Evolutionary conservation across 1,140 invertebrate species (phyloP).

Genomic region (Ctenoplectra terminalis): DNA sequence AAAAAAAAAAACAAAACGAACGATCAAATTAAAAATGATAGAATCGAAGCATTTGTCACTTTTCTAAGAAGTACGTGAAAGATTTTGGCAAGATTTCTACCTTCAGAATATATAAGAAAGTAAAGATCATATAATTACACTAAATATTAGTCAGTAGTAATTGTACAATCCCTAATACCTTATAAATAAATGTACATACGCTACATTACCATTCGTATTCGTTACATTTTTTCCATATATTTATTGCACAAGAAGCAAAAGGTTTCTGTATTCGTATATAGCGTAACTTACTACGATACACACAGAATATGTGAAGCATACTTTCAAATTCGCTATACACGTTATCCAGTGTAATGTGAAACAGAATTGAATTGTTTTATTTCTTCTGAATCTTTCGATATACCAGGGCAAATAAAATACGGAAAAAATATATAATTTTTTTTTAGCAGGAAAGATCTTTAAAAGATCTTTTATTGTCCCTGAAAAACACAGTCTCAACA

Average conservation of each 20-base stretch:
- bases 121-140: conserved; percentile 51
- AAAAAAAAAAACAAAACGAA: not conserved
- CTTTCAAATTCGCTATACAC: not conserved
- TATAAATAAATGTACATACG: conserved; percentile 45
- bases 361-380: conserved; percentile 10
- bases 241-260: conserved; percentile 24
- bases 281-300: conserved; percentile 17
- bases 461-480: not conserved
- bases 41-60: not conserved
- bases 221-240: conserved; percentile 14
- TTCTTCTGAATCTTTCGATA: not conserved
- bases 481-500: conserved; percentile 3
- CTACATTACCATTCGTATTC: conserved; percentile 15
- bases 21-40: conserved; percentile 21
- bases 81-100: conserved; percentile 46
- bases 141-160: conserved; percentile 39
- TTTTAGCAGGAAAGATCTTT: not conserved
- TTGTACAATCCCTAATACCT: conserved; percentile 49
- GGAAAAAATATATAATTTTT: not conserved
- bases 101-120: conserved; percentile 36
- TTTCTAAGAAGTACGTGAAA: conserved; percentile 9
- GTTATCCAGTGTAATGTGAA: not conserved
- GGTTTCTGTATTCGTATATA: not conserved
- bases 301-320: not conserved
- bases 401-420: not conserved